Evolutionary conservation across 2,113 vertebrate species (phyloP).

Genomic region (Hippocampus guttulatus): DNA sequence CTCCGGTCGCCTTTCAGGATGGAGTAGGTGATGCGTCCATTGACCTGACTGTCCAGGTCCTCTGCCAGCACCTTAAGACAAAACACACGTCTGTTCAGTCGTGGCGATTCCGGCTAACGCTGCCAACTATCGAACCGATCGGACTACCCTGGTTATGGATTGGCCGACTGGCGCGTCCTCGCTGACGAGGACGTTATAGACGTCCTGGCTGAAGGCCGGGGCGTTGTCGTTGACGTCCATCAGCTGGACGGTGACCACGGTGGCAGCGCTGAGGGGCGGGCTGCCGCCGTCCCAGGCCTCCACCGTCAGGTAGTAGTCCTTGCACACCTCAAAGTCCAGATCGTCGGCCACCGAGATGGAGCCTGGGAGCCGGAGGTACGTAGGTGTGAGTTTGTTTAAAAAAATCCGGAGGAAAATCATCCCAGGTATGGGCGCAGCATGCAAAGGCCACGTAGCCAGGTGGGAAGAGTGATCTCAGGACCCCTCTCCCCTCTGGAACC

Average conservation of each 20-base stretch:
- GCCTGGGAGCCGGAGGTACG: conserved; percentile 69
- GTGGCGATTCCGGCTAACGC: no score
- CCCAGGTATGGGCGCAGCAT: no score
- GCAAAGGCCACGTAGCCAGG: not conserved
- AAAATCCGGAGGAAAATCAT: no score
- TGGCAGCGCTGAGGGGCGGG: conserved; percentile 84
- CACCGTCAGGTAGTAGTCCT: conserved; percentile 87
- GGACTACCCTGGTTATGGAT: conserved; percentile 79
- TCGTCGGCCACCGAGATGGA: conserved; percentile 82
- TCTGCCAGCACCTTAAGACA: conserved; percentile 83
- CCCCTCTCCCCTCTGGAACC: not conserved
- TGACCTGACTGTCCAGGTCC: conserved; percentile 88
- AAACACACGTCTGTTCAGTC: not conserved
- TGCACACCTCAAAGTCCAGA: conserved; percentile 90
- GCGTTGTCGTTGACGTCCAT: conserved; percentile 95
- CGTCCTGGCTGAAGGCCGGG: conserved; percentile 81
- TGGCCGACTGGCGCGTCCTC: conserved; percentile 85
- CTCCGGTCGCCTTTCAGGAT: conserved; percentile 86
- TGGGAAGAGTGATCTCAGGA: not conserved
- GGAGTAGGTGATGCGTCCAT: conserved; percentile 87
- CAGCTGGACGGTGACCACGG: conserved; percentile 86
- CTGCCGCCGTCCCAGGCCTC: conserved; percentile 91
- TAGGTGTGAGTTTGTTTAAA: not conserved
- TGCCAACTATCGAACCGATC: not conserved
- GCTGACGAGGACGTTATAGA: conserved; percentile 89